phyloP scores from a whole-genome alignment of 1,140 invertebrate genomes.

The Notospermus geniculatus region DNA sequence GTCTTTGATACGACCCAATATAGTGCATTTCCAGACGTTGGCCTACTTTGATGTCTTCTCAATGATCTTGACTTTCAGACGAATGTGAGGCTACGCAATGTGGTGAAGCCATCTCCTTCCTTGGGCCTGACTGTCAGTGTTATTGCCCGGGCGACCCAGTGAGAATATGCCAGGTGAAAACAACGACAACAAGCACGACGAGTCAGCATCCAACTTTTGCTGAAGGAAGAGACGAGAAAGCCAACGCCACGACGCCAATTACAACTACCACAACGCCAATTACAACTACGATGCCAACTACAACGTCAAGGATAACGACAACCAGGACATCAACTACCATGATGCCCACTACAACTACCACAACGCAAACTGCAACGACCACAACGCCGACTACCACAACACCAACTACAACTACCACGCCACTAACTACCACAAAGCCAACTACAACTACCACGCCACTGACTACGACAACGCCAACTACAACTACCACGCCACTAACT shows the following conservation, averaged over 20 bases:
- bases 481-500: constrained; percentile 11
- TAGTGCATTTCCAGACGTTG: too few relatives aligned
- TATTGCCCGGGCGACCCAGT: too few relatives aligned
- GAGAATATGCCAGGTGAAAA: too few relatives aligned
- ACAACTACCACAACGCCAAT: constrained; percentile 12
- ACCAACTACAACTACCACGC: constrained; percentile 17
- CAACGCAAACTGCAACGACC: constrained; percentile 5
- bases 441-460: constrained; percentile 14
- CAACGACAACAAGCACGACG: too few relatives aligned
- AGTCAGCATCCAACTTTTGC: too few relatives aligned
- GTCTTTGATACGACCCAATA: too few relatives aligned
- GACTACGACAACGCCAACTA: constrained; percentile 13
- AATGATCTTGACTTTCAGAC: too few relatives aligned
- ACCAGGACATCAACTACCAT: neutral
- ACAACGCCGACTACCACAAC: constrained; percentile 15
- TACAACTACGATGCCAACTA: constrained; percentile 7
- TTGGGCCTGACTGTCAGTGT: too few relatives aligned
- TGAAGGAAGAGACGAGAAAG: too few relatives aligned
- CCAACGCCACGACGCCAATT: neutral
- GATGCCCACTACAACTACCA: neutral
- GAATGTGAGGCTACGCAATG: too few relatives aligned
- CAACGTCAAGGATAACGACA: neutral
- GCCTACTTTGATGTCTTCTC: too few relatives aligned
- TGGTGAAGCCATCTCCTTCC: too few relatives aligned
- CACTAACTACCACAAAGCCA: constrained; percentile 13